These are phyloP conservation scores for Monomorium pharaonis DNA, from an alignment of 1,140 invertebrate genomes.

Conservation along the genomic window DNA sequence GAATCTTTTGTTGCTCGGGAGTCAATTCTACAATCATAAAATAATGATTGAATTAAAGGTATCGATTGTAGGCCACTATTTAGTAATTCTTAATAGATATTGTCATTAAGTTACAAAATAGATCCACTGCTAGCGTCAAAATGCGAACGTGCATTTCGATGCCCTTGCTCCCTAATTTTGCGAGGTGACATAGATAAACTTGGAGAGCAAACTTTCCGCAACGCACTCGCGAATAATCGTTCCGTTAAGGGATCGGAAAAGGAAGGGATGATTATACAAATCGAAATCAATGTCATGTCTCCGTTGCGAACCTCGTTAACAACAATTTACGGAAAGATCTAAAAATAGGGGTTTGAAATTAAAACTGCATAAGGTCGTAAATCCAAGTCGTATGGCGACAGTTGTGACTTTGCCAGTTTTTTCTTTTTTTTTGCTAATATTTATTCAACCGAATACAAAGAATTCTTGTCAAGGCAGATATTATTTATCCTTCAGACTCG, in stretches of 20 bases:
- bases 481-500: too few relatives aligned
- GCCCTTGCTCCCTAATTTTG: too few relatives aligned
- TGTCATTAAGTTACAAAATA: too few relatives aligned
- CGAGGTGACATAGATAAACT: too few relatives aligned
- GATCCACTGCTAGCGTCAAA: too few relatives aligned
- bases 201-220: neutral
- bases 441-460: too few relatives aligned
- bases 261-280: neutral
- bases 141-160: too few relatives aligned
- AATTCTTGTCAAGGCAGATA: too few relatives aligned
- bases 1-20: slow-evolving; percentile 94
- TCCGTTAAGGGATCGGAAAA: too few relatives aligned
- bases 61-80: neutral
- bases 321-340: slow-evolving; percentile 76
- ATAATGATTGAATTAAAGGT: slow-evolving; percentile 20
- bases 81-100: too few relatives aligned
- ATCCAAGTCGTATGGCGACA: neutral
- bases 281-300: slow-evolving; percentile 42
- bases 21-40: slow-evolving; percentile 92
- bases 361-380: slow-evolving; percentile 58
- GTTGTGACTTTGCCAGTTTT: neutral
- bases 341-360: slow-evolving; percentile 76
- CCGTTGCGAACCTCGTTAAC: slow-evolving; percentile 67
- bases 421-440: too few relatives aligned
- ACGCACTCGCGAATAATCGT: neutral